Base-by-base conservation (phyloP, 1,140 invertebrate species). In the Penaeus japonicus region DNA sequence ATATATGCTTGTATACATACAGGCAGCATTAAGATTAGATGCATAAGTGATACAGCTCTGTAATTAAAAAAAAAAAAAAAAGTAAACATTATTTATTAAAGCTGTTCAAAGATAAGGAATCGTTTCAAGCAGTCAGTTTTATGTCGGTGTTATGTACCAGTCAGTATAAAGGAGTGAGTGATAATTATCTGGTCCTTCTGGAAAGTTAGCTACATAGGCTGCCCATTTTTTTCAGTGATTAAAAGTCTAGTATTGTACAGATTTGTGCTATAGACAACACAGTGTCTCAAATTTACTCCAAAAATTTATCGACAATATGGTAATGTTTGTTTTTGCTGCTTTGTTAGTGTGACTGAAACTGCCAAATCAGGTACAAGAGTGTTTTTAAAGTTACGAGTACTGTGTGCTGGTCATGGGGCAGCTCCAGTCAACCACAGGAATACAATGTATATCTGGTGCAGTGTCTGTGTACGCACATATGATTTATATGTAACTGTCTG, bases 401-500 rank as follows among this genome's bases (percentile, higher is more conserved):
- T 77, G 73, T 77, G 73, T 77, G 73, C 39, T 32, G 30, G 39
- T 32, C 73, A 77, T 78, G 54, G 73, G 73, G 54, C 73, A 85
- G 39, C 65, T 59, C 30, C 47, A 85, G 55, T 54, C n/a, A 62
- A 75, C 62, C 62, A 84, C 62, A 84, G 27, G 70, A 84, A 77
- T 84, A 84, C 62, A 73, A 54, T 77, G 53, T 75, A 84, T 59
- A 75, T 85, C 73, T 85, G 84, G 80, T 75, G 80, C 87, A 77
- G 47, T 83, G 87, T 88, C 70, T 78, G 39, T 75, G 73, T 54
- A 57, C 70, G 87, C 87, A 88, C 87, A 78, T 88, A 88, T 53
- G 81, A 70, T 88, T 88, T 77, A 83, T 82, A 55, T 81, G 80
- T 88, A 78, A 57, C 81, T 75, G 80, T 84, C 65, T 88, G 86